Conservation (phyloP, 2,797 vertebrate genomes). For the Emys orbicularis region DNA sequence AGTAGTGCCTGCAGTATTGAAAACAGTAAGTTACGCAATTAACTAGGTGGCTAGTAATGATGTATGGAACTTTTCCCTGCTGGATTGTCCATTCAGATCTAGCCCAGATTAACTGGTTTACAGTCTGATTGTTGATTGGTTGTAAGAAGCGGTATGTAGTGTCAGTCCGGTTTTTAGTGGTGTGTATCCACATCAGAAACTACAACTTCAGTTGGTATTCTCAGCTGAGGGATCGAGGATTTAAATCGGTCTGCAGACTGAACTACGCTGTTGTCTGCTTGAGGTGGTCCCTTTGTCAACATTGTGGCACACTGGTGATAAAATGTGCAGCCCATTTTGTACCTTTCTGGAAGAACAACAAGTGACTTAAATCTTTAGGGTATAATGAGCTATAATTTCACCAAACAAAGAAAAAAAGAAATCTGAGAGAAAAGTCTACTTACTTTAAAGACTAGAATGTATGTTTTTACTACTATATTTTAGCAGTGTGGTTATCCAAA, state of each 20-base stretch:
- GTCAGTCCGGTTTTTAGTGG: fast-evolving
- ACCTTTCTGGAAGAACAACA: not conserved
- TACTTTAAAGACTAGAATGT: not conserved
- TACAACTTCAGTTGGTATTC: not conserved
- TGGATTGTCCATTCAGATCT: not conserved
- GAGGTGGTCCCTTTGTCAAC: not conserved
- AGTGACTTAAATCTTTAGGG: not conserved
- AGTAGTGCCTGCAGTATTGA: not conserved
- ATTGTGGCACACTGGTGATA: not conserved
- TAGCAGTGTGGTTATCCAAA: not conserved
- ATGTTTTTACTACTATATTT: not conserved
- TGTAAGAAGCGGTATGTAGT: not conserved
- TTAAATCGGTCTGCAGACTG: not conserved
- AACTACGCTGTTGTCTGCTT: not conserved
- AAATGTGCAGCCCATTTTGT: not conserved
- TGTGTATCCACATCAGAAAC: not conserved
- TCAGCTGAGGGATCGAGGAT: not conserved
- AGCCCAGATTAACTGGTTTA: not conserved
- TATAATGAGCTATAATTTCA: not conserved
- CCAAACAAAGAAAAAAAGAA: not conserved
- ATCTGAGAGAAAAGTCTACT: not conserved
- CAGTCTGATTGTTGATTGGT: not conserved
- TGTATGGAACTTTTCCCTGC: not conserved
- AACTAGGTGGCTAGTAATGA: not conserved
- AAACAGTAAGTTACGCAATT: not conserved